Evolutionary conservation across 2,888 invertebrate genomes (phyloP).

Genomic region (Plagiodera versicolora): DNA sequence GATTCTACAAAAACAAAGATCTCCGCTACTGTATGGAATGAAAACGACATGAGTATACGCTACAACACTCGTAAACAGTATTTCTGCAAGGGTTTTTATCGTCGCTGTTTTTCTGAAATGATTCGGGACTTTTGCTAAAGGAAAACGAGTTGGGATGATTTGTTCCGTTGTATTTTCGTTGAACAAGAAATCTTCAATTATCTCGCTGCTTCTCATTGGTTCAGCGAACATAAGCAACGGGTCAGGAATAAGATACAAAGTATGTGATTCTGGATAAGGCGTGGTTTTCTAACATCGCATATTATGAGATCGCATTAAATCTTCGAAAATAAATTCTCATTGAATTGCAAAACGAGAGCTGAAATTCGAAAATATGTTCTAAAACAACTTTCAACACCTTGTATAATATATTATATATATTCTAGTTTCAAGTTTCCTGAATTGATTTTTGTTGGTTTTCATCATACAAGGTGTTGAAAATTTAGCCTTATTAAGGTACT

Average conservation of each 20-base stretch:
- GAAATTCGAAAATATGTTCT: too few relatives aligned
- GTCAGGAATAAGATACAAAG: not conserved
- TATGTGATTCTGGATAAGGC: not conserved
- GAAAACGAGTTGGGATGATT: not conserved
- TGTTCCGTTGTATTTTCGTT: not conserved
- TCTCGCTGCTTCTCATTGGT: not conserved
- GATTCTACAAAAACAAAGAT: too few relatives aligned
- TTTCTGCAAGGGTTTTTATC: not conserved
- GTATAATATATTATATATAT: too few relatives aligned
- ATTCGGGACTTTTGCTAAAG: not conserved
- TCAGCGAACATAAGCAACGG: not conserved
- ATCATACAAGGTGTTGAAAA: too few relatives aligned
- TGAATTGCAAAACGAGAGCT: too few relatives aligned
- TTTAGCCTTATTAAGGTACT: too few relatives aligned
- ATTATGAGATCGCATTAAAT: too few relatives aligned
- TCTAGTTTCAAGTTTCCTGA: too few relatives aligned
- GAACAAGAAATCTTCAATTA: not conserved
- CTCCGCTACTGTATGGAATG: not conserved
- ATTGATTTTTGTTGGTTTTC: too few relatives aligned
- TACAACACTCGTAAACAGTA: not conserved
- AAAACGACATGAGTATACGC: not conserved
- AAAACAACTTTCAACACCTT: too few relatives aligned
- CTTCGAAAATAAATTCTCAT: too few relatives aligned
- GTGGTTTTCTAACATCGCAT: too few relatives aligned
- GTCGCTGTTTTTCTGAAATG: not conserved